Base-by-base conservation (phyloP, 2,797 vertebrate genomes). In the Clarias pachynema region DNA sequence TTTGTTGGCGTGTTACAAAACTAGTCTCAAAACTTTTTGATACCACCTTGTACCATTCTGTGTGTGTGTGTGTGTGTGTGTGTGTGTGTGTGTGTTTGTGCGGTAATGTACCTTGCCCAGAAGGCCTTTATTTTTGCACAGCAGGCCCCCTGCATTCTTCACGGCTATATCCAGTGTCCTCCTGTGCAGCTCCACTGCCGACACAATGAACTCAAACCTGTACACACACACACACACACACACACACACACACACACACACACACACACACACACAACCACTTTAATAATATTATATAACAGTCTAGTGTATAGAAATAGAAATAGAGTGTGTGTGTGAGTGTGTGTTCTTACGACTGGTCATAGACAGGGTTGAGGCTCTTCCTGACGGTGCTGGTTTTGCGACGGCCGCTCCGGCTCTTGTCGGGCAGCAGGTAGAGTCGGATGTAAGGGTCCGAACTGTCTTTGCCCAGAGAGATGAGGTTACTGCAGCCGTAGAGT, bases 111-210 rank as follows among this genome's bases (percentile, higher is more conserved):
- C 98, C 94, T 99, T 99, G 93, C 98, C 98, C 88, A 99, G 92
- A 60, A 99, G 96, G 79, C 97, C 97, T 96, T 97, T 99, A 91
- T 98, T 97, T 97, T 98, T 99, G 91, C 97, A 98, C 90, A 99
- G 91, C 91, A 99, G 96, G 82, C 97, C 97, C 5, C 98, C 97
- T 34, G 97, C 96, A 84, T 99, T 99, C 93, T 99, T 99, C 84
- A 99, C 98, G 0, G 98, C 97, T 80, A 99, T 96, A 85, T 99
- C 98, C 90, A 99, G 92, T 9, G 95, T 98, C 90, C 98, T 97
- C 90, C 96, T 96, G 89, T 97, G 96, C 56, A 98, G 96, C 88
- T 99, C 98, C 74, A 97, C 96, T 68, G 96, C 92, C 0, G 98
- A 97, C n/a, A 99, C 97, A 81, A 94, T 98, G 89, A 99, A 81